Base-by-base conservation (phyloP, 2,113 vertebrate species). In the Tenrec ecaudatus region DNA sequence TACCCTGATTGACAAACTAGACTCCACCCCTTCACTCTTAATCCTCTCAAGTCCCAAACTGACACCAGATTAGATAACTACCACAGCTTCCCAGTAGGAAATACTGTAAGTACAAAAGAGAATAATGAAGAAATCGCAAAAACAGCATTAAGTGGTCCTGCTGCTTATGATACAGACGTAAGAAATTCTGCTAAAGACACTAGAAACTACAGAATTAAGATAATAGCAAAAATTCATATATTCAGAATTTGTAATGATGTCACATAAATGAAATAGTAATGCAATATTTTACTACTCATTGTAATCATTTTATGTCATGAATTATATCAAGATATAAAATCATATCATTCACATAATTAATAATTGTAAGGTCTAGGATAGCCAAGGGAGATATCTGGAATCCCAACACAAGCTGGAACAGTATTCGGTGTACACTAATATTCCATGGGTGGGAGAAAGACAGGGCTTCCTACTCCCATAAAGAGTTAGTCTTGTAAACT, bases 301-400 rank as follows among this genome's bases (percentile, higher is more conserved):
- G 33, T 60, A 91, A 9, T 40, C 57, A 79, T 88, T 92, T 33
- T 89, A 71, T 84, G 47, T 15, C 71, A 95, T 47, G 36, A 89
- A 27, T 73, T 86, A 47, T 16, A 78, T 82, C 29, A 90, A 80
- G 10, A 83, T 73, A 66, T 58, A 14, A 88, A 92, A 92, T 64
- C 62, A 90, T 47, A 62, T 22, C 66, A 1, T n/a, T 17, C n/a
- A 75, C 23, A 40, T 82, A 89, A 84, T 47, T 79, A 78, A 33
- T 69, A 89, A 84, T 29, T 60, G 0, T 60, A 68, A 58, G 38
- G 19, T 73, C 33, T 90, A 81, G 43, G 73, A 11, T 75, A 27
- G 27, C 82, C 94, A 93, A 82, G 36, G 47, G 5, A 84, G 23
- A 90, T 62, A 69, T 93, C 82, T 93, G 36, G 85, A 88, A 87